Base-by-base conservation (phyloP, 2,888 invertebrate species). In the Taphrorychus bicolor region DNA sequence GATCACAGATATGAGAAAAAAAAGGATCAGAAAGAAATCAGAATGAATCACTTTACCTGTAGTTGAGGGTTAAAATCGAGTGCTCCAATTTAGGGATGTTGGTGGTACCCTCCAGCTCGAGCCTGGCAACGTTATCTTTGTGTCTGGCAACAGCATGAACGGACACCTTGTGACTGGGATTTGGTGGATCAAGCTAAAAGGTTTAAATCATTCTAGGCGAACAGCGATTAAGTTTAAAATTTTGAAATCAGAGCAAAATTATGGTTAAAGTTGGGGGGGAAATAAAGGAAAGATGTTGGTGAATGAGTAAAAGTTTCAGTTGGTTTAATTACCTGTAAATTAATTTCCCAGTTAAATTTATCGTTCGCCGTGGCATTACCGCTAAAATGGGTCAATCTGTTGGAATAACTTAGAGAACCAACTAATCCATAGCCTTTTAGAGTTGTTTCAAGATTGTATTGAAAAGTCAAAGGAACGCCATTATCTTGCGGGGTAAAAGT, bases 321-420 rank as follows among this genome's bases (percentile, higher is more conserved):
- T 64, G 53, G 52, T 59, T 51, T 51, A 64, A 71, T 63, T 78
- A 82, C 82, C 76, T 80, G 73, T 59, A 80, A 71, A 72, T 79
- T 81, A 68, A 85, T 79, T 71, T 85, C 82, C 82, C 84, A 84
- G 69, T 84, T 82, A 17, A 81, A 76, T 70, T 76, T 76, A 56
- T 79, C 78, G 32, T 77, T 76, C 3, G 80, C 70, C 17, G 79
- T 79, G 67, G 83, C 82, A 21, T 82, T 81, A 14, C 78, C 79
- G 66, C 77, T 75, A 65, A 81, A 75, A 73, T 82, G 82, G 59
- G 83, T 83, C 79, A 82, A 83, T 72, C 81, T 82, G 16, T 83
- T 80, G 69, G 82, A 80, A 75, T 84, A 83, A 59, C 81, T 72
- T 69, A 80, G 56, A 51, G 72, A 74, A 48, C 78, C 76, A 61